Percentiles rank a stretch among this genome's conserved stretches.
Evolutionary conservation across 2,113 vertebrate species (phyloP).

Genomic region (Dicaeum eximium): DNA sequence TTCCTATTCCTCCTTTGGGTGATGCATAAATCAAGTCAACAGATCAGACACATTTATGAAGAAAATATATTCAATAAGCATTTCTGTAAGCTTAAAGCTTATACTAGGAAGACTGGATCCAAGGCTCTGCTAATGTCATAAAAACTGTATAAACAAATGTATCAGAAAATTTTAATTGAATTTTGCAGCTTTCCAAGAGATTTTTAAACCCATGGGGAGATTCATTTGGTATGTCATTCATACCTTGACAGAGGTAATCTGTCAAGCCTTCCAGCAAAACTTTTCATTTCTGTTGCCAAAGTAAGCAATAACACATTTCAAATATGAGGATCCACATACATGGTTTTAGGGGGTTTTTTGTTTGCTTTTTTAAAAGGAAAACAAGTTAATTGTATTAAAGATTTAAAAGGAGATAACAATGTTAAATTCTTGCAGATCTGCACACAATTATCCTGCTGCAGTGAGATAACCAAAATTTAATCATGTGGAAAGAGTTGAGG

Average conservation of each 20-base stretch:
- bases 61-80: neutral
- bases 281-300: neutral
- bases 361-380: neutral
- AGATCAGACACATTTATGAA: neutral
- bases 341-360: fast-evolving
- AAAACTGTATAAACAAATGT: neutral
- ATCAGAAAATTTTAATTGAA: neutral
- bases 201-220: neutral
- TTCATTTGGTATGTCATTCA: no score
- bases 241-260: no score
- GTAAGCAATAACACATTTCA: neutral
- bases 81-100: neutral
- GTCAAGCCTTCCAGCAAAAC: neutral
- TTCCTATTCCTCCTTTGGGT: neutral
- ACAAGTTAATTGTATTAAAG: neutral
- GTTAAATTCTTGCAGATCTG: neutral
- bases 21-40: neutral
- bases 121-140: neutral
- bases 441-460: neutral
- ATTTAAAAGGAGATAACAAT: neutral
- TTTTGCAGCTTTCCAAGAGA: neutral
- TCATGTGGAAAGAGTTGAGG: neutral
- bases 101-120: neutral
- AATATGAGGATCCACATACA: neutral
- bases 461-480: constrained; percentile 1